Evolutionary conservation across 2,888 invertebrate species (phyloP).

Genomic region (Hirtodrosophila alboralis): DNA sequence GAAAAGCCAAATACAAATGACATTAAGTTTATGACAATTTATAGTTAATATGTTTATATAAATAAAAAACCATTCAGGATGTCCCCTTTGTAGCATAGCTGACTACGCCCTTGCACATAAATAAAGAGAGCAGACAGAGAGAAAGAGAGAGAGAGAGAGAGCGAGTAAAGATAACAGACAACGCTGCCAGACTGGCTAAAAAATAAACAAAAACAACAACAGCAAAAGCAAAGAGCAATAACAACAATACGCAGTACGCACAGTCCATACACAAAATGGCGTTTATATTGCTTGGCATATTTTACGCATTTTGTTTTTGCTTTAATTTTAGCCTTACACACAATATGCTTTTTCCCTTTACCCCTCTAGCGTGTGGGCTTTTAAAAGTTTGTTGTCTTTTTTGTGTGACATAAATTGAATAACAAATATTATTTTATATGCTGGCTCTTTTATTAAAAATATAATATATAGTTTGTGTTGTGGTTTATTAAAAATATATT

Average conservation of each 20-base stretch:
- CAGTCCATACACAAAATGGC: constrained; percentile 69
- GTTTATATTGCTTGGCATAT: constrained; percentile 65
- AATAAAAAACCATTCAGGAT: no score
- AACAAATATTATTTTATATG: constrained; percentile 30
- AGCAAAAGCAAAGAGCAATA: constrained; percentile 11
- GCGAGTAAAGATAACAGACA: no score
- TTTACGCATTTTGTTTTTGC: constrained; percentile 72
- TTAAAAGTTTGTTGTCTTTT: constrained; percentile 29
- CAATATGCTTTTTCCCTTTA: not conserved
- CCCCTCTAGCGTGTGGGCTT: constrained; percentile 30
- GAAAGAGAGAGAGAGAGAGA: constrained; percentile 40
- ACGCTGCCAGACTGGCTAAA: constrained; percentile 26
- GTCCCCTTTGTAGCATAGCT: no score
- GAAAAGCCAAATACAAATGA: no score
- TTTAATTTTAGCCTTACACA: constrained; percentile 65
- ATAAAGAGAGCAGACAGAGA: constrained; percentile 19
- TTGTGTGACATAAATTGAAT: constrained; percentile 51
- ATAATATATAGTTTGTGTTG: not conserved
- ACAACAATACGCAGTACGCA: constrained; percentile 33
- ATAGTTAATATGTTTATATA: no score
- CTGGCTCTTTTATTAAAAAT: constrained; percentile 11
- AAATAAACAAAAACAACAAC: constrained; percentile 30
- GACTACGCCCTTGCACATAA: no score
- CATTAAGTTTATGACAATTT: no score
- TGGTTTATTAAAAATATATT: not conserved